Percentiles rank a stretch among this genome's conserved stretches.
Evolutionary conservation across 2,888 invertebrate genomes (phyloP).

Genomic region (Drosophila quinaria): DNA sequence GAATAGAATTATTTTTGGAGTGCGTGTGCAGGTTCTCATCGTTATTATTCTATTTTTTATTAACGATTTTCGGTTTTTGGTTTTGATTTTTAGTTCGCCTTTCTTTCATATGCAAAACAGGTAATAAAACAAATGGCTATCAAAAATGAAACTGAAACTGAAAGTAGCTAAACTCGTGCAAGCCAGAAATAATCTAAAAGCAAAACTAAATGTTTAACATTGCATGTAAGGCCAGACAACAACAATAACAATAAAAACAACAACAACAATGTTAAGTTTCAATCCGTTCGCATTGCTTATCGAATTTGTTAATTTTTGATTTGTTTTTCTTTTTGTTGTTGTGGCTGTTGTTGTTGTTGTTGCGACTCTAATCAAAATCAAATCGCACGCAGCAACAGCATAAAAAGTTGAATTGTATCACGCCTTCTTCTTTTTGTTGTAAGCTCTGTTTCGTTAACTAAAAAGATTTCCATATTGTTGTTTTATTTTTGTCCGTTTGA

Average conservation of each 20-base stretch:
- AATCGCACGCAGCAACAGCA: slow-evolving; percentile 35
- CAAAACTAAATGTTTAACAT: slow-evolving; percentile 47
- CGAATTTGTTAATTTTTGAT: slow-evolving; percentile 34
- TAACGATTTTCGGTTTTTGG: slow-evolving; percentile 12
- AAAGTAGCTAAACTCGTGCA: slow-evolving; percentile 40
- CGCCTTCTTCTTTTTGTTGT: slow-evolving; percentile 21
- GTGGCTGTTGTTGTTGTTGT: slow-evolving; percentile 16
- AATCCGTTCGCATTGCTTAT: slow-evolving; percentile 66
- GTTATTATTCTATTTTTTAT: slow-evolving; percentile 11
- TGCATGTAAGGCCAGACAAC: slow-evolving; percentile 42
- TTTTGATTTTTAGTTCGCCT: slow-evolving; percentile 28
- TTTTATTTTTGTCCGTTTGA: slow-evolving; percentile 4
- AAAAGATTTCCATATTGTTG: slow-evolving; percentile 29
- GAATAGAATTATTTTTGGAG: slow-evolving; percentile 34
- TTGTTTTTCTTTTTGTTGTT: slow-evolving; percentile 22
- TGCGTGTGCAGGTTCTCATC: slow-evolving; percentile 5
- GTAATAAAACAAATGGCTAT: slow-evolving; percentile 26
- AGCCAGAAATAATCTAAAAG: slow-evolving; percentile 16
- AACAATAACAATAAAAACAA: slow-evolving; percentile 36
- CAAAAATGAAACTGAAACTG: slow-evolving; percentile 16
- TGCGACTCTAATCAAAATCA: slow-evolving; percentile 58
- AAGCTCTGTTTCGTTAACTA: slow-evolving; percentile 39
- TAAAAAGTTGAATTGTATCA: slow-evolving; percentile 34
- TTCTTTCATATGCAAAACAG: slow-evolving; percentile 60
- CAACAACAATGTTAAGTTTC: slow-evolving; percentile 29